A percentile compares a stretch with the other conserved stretches of the same genome.
phyloP scores from a whole-genome alignment of 2,888 invertebrate genomes.

The Monochamus alternatus region DNA sequence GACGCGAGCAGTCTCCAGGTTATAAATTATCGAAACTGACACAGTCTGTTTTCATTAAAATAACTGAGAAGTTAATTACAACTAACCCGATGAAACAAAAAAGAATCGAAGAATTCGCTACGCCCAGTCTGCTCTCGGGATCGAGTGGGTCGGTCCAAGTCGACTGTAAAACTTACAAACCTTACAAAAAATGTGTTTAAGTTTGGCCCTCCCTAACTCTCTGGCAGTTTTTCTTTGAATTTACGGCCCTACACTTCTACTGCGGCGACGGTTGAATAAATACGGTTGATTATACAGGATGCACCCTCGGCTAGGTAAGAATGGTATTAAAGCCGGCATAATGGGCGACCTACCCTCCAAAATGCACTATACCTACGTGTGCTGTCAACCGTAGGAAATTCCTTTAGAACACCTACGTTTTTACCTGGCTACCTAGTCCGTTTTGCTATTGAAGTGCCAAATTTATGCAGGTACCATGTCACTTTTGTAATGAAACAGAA shows the following conservation, averaged over 20 bases:
- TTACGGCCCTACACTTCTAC: conserved; percentile 25
- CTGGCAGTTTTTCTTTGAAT: conserved; percentile 1
- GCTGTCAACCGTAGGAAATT: conserved; percentile 44
- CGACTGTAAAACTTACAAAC: conserved; percentile 36
- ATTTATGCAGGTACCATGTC: conserved; percentile 23
- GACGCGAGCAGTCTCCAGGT: conserved; percentile 11
- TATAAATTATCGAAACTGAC: conserved; percentile 34
- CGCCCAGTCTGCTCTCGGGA: conserved; percentile 30
- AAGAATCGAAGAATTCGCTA: conserved; percentile 30
- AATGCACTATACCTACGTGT: conserved; percentile 35
- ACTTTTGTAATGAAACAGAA: background rate
- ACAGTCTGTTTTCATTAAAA: conserved; percentile 31
- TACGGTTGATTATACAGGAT: conserved; percentile 37
- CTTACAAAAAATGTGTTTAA: conserved; percentile 27
- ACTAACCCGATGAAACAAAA: conserved; percentile 26
- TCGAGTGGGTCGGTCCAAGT: conserved; percentile 30
- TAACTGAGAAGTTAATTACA: conserved; percentile 38
- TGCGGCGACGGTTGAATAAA: conserved; percentile 37
- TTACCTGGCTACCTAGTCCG: conserved; percentile 15
- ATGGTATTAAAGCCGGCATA: conserved; percentile 40
- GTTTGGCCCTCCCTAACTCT: conserved; percentile 7
- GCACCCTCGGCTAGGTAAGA: conserved; percentile 45
- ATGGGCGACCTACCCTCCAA: conserved; percentile 41
- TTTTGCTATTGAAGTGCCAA: conserved; percentile 4
- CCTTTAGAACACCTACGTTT: conserved; percentile 38